Evolutionary conservation across 2,797 vertebrate species (phyloP).

Genomic region (Hirundo rustica): DNA sequence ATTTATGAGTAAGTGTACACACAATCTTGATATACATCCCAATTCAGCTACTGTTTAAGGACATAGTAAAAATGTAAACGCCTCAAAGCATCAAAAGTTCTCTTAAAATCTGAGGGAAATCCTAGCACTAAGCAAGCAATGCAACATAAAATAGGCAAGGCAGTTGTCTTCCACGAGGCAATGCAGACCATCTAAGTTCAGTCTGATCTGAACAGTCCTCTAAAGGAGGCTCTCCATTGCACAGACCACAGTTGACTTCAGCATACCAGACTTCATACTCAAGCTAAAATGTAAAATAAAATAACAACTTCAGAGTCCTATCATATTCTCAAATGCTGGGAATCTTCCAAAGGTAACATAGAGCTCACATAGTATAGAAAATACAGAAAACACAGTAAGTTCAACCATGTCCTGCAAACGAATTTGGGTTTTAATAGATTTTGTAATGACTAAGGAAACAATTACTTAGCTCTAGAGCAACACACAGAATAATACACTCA

Average conservation of each 20-base stretch:
- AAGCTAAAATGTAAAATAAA: neutral
- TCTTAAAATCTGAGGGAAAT: neutral
- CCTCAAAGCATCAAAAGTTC: neutral
- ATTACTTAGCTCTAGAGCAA: neutral
- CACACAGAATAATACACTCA: neutral
- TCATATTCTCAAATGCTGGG: neutral
- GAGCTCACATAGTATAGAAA: neutral
- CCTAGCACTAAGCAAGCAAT: neutral
- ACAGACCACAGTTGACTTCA: neutral
- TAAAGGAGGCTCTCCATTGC: neutral
- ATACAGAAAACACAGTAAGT: neutral
- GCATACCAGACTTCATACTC: neutral
- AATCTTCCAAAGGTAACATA: neutral
- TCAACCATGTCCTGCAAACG: neutral
- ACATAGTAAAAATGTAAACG: neutral
- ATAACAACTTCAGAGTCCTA: neutral
- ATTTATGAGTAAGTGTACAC: neutral
- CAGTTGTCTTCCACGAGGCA: neutral
- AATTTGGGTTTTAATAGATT: neutral
- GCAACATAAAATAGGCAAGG: neutral
- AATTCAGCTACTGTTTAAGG: neutral
- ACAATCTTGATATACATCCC: neutral
- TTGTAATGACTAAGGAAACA: neutral
- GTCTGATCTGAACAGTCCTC: neutral
- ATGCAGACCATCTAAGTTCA: neutral